Evolutionary conservation across 1,140 invertebrate genomes (phyloP).

Genomic region (Drosophila bocqueti): DNA sequence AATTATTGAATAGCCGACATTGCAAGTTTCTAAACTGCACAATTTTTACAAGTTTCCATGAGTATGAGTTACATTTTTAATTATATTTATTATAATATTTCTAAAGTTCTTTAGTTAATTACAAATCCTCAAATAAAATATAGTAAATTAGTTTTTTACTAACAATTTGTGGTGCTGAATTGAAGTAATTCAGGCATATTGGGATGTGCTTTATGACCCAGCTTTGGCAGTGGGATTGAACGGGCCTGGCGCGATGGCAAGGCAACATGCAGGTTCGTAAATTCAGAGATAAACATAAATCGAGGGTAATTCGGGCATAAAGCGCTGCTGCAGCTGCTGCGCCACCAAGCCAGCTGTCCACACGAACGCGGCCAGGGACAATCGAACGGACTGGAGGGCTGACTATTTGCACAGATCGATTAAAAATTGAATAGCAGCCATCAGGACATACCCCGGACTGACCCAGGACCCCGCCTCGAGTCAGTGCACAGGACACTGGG

Average conservation of each 20-base stretch:
- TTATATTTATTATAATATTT: neutral
- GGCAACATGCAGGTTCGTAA: conserved; percentile 65
- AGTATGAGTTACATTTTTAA: neutral
- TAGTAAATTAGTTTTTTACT: neutral
- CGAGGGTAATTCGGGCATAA: conserved; percentile 76
- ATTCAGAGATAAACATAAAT: conserved; percentile 82
- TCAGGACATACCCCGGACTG: conserved; percentile 29
- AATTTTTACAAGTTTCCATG: neutral
- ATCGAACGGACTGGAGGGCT: conserved; percentile 17
- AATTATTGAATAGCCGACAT: neutral
- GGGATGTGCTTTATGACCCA: neutral
- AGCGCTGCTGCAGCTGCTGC: conserved; percentile 63
- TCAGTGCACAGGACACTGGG: conserved; percentile 10
- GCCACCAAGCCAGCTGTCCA: conserved; percentile 53
- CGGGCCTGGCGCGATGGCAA: neutral
- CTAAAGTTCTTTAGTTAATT: neutral
- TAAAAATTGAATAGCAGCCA: conserved; percentile 72
- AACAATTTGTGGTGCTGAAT: neutral
- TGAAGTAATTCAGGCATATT: neutral
- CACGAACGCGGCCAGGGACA: conserved; percentile 34
- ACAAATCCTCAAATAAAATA: neutral
- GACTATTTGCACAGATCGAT: conserved; percentile 66
- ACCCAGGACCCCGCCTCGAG: neutral
- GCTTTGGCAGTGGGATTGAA: conserved; percentile 22
- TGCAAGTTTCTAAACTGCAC: neutral